phyloP scores from a whole-genome alignment of 1,140 invertebrate genomes.

The Leptoteleia sp. region DNA sequence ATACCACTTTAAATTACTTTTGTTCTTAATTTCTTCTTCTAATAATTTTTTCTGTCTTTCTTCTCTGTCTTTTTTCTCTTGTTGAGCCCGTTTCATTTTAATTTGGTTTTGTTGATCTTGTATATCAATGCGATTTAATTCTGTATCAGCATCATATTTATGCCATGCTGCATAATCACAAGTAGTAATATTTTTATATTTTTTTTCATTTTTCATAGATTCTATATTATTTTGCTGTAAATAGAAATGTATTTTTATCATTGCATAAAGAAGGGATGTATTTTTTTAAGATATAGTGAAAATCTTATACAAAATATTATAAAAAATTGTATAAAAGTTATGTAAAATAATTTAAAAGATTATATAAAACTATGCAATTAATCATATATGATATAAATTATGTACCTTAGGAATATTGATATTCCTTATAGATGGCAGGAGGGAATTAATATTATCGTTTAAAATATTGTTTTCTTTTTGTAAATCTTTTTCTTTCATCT shows the following conservation, averaged over 20 bases:
- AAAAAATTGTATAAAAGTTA: no score
- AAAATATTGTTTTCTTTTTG: conserved; percentile 65
- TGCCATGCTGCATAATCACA: conserved; percentile 86
- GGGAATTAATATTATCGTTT: conserved; percentile 12
- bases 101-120: conserved; percentile 81
- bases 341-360: no score
- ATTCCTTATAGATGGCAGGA: conserved; percentile 68
- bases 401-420: conserved; percentile 54
- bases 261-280: no score
- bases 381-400: no score
- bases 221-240: conserved; percentile 34
- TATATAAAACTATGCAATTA: no score
- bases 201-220: conserved; percentile 19
- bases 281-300: no score
- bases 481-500: conserved; percentile 76
- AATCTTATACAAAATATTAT: no score
- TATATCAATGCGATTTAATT: conserved; percentile 85
- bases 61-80: conserved; percentile 65
- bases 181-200: conserved; percentile 76
- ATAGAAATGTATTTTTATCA: background rate
- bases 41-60: conserved; percentile 47
- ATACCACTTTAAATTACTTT: conserved; percentile 61
- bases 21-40: conserved; percentile 68
- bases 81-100: conserved; percentile 72
- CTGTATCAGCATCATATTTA: conserved; percentile 86